These are phyloP conservation scores for Platyura marginata DNA, from an alignment of 1,140 invertebrate genomes.

Conservation along the genomic window DNA sequence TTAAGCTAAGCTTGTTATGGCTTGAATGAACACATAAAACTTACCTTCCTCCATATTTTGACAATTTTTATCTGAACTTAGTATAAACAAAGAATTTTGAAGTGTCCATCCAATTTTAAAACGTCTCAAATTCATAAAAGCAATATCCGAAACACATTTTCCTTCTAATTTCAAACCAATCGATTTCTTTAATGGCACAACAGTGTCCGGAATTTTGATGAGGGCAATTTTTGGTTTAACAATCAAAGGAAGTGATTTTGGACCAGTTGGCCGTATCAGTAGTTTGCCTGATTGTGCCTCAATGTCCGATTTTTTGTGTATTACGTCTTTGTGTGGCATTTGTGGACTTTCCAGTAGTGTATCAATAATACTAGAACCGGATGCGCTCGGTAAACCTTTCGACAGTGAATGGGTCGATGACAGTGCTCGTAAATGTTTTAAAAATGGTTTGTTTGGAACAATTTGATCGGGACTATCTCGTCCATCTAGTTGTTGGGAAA, in stretches of 20 bases:
- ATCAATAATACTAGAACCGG: background rate
- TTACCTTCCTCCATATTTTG: no score
- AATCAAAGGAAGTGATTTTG: constrained; percentile 10
- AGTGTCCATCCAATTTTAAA: constrained; percentile 60
- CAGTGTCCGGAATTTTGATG: constrained; percentile 25
- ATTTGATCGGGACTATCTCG: constrained; percentile 6
- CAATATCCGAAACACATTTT: constrained; percentile 41
- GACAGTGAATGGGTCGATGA: constrained; percentile 4
- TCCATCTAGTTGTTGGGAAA: background rate
- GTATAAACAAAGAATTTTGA: constrained; percentile 34
- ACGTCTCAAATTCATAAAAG: constrained; percentile 40
- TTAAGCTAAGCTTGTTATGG: no score
- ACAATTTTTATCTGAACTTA: constrained; percentile 21
- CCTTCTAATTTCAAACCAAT: constrained; percentile 27
- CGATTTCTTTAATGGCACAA: constrained; percentile 26
- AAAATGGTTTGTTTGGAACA: constrained; percentile 1
- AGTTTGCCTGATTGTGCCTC: background rate
- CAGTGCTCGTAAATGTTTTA: background rate
- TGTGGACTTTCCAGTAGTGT: background rate
- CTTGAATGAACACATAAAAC: no score
- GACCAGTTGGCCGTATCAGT: background rate
- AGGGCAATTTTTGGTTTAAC: constrained; percentile 19
- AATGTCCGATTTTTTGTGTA: background rate
- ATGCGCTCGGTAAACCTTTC: constrained; percentile 2
- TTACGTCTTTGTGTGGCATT: background rate